Percentiles rank a stretch among this genome's conserved stretches.
Conservation (phyloP, 1,140 invertebrate species). For the Proctacanthus coquilletti region DNA sequence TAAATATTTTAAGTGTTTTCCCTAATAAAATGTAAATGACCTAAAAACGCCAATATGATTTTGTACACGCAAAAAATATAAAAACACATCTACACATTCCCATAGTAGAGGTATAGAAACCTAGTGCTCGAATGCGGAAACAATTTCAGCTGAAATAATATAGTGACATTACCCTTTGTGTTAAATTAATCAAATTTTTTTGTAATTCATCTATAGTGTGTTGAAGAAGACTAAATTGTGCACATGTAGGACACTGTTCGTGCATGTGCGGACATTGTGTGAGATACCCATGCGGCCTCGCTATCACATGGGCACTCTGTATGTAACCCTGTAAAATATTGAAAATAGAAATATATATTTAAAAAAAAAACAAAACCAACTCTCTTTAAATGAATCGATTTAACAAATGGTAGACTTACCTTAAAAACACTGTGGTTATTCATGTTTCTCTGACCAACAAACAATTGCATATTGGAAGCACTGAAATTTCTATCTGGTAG, state of each 20-base stretch:
- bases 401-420: conserved; percentile 37
- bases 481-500: conserved; percentile 61
- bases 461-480: conserved; percentile 54
- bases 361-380: no score
- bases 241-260: conserved; percentile 76
- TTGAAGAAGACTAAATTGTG: conserved; percentile 69
- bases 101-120: no score
- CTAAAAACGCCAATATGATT: no score
- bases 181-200: conserved; percentile 40
- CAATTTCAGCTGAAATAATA: no score
- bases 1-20: no score
- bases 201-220: conserved; percentile 46
- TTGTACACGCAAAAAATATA: no score
- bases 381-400: no score
- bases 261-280: conserved; percentile 72
- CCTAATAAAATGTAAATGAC: no score
- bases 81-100: no score
- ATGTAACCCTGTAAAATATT: conserved; percentile 71
- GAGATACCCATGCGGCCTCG: conserved; percentile 69
- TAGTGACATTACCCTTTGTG: conserved; percentile 48
- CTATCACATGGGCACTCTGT: conserved; percentile 72
- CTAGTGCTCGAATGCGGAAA: no score
- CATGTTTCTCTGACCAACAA: conserved; percentile 68
- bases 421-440: conserved; percentile 73
- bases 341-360: conserved; percentile 8